Conservation (phyloP, 2,797 vertebrate species). For the Xiphophorus birchmanni region DNA sequence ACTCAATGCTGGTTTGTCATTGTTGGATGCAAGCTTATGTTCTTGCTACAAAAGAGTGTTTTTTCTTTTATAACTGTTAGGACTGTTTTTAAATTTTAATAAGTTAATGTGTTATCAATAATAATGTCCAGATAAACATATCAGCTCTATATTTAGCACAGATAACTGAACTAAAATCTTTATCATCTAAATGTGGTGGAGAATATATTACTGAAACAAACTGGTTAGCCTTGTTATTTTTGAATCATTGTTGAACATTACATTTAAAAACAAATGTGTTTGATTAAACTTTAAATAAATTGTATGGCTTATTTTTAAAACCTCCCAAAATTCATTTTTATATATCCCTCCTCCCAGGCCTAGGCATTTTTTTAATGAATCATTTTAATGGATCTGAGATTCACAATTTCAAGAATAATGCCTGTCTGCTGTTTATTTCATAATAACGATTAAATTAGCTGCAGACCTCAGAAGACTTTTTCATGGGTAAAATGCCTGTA, state of each 20-base stretch:
- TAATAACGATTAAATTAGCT: background rate
- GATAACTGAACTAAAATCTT: background rate
- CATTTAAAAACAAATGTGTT: background rate
- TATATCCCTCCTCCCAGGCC: background rate
- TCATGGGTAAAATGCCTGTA: background rate
- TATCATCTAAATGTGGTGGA: background rate
- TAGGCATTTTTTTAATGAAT: background rate
- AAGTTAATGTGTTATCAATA: background rate
- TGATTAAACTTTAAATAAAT: background rate
- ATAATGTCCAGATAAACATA: background rate
- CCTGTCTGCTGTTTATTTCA: slow-evolving; percentile 8
- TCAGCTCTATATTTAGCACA: background rate
- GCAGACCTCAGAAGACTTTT: background rate
- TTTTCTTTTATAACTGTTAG: background rate
- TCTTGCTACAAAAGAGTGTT: background rate
- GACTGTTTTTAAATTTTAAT: background rate
- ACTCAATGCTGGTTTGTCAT: background rate
- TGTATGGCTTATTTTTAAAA: background rate
- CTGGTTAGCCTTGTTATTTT: background rate
- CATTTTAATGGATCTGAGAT: background rate
- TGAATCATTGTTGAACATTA: background rate
- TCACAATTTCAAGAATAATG: background rate
- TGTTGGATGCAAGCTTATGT: background rate
- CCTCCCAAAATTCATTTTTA: background rate
- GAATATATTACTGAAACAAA: background rate